A percentile compares a stretch with the other conserved stretches of the same genome.
These are phyloP conservation scores for Jordanella pulchra DNA, from an alignment of 2,797 vertebrate genomes.

Conservation along the genomic window DNA sequence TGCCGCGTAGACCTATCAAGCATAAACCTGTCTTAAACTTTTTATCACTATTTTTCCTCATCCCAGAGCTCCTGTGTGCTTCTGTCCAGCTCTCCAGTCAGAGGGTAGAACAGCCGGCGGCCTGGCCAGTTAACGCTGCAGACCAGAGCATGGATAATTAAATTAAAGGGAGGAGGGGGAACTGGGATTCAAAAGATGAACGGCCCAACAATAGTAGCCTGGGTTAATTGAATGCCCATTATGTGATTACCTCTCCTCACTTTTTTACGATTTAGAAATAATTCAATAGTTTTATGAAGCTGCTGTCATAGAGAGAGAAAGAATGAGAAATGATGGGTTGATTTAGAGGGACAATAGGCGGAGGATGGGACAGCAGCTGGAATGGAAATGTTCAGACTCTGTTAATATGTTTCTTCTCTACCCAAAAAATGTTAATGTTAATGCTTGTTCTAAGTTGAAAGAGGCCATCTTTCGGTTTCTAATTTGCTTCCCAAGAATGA, in stretches of 20 bases:
- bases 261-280: conserved; percentile 67
- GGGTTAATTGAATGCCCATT: conserved; percentile 76
- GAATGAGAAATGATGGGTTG: conserved; percentile 19
- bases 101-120: conserved; percentile 19
- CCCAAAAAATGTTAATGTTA: not conserved
- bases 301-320: conserved; percentile 21
- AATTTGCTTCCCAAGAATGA: not conserved
- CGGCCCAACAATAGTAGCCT: conserved; percentile 74
- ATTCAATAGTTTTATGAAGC: conserved; percentile 19
- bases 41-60: not conserved
- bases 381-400: conserved; percentile 2
- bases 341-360: conserved; percentile 11
- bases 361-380: conserved; percentile 18
- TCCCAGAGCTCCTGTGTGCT: not conserved
- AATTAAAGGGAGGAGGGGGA: conserved; percentile 72
- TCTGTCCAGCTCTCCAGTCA: not conserved
- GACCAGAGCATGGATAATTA: conserved; percentile 84
- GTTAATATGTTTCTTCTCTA: not conserved
- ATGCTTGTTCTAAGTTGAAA: not conserved
- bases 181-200: conserved; percentile 61
- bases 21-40: not conserved
- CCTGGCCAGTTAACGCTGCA: conserved; percentile 63
- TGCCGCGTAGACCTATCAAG: too few species aligned
- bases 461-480: not conserved
- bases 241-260: conserved; percentile 81